phyloP scores from a whole-genome alignment of 2,113 vertebrate species.

The Mola mola region DNA sequence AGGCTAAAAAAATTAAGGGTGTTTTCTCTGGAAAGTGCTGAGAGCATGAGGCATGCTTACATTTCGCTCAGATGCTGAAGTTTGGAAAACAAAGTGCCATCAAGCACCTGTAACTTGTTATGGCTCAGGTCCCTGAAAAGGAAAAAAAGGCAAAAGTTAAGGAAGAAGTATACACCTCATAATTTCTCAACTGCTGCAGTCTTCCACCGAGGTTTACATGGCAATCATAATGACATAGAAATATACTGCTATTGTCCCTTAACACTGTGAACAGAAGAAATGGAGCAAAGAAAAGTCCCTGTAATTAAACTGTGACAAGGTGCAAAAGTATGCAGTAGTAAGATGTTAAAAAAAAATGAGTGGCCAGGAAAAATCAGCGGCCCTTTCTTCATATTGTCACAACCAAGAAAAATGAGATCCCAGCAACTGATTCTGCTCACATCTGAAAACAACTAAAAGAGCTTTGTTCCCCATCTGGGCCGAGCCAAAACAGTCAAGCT shows the following conservation, averaged over 20 bases:
- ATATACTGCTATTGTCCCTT: conserved; percentile 26
- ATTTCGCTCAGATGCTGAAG: conserved; percentile 89
- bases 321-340: background rate
- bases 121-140: conserved; percentile 93
- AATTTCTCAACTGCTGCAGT: conserved; percentile 26
- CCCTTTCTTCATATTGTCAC: background rate
- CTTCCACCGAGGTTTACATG: conserved; percentile 25
- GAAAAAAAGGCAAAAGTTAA: conserved; percentile 26
- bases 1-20: conserved; percentile 1
- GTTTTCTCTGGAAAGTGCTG: conserved; percentile 17
- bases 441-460: conserved; percentile 13
- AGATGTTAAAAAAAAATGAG: background rate
- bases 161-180: conserved; percentile 29
- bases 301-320: conserved; percentile 21
- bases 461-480: conserved; percentile 30
- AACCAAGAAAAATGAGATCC: conserved; percentile 6
- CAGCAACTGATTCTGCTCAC: background rate
- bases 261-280: conserved; percentile 18
- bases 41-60: conserved; percentile 81
- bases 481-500: conserved; percentile 60
- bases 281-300: conserved; percentile 10
- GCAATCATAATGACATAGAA: conserved; percentile 44
- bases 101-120: conserved; percentile 90
- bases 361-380: background rate
- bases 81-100: conserved; percentile 84